A percentile compares a stretch with the other conserved stretches of the same genome.
Conservation (phyloP, 2,888 invertebrate species). For the Kryphioiulus occultus region DNA sequence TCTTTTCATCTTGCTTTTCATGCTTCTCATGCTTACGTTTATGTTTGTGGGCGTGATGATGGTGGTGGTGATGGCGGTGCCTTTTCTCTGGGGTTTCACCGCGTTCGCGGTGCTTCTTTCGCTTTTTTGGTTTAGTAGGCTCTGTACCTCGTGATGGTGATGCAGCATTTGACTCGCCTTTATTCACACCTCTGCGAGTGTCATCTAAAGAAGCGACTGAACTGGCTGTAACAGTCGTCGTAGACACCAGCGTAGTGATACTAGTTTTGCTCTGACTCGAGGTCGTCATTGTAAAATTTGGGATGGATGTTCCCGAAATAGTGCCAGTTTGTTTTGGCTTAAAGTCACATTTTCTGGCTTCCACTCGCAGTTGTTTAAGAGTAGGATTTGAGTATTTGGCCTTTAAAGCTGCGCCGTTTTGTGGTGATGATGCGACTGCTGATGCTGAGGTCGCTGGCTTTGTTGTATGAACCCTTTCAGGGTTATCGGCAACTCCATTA, state of each 20-base stretch:
- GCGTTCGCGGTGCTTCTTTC: conserved; percentile 55
- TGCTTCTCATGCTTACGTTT: conserved; percentile 66
- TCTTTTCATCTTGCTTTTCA: conserved; percentile 55
- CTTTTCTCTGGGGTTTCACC: conserved; percentile 51
- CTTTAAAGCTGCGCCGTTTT: background rate
- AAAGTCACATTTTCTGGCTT: conserved; percentile 22
- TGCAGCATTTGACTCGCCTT: background rate
- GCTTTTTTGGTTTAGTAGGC: conserved; percentile 53
- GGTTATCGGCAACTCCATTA: background rate
- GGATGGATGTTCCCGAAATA: background rate
- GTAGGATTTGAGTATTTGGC: background rate
- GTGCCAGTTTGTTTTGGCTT: background rate
- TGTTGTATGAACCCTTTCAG: background rate
- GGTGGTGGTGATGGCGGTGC: conserved; percentile 70
- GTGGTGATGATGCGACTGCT: background rate
- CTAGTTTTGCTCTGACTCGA: background rate
- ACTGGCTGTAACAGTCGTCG: background rate
- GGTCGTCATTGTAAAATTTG: background rate
- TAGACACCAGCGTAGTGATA: background rate
- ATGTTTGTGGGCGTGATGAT: conserved; percentile 76
- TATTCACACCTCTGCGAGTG: background rate
- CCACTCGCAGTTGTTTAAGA: background rate
- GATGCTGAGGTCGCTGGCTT: background rate
- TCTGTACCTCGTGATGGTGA: background rate
- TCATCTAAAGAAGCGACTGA: background rate